Base-by-base conservation (phyloP, 2,113 vertebrate genomes). In the Amia ocellicauda region DNA sequence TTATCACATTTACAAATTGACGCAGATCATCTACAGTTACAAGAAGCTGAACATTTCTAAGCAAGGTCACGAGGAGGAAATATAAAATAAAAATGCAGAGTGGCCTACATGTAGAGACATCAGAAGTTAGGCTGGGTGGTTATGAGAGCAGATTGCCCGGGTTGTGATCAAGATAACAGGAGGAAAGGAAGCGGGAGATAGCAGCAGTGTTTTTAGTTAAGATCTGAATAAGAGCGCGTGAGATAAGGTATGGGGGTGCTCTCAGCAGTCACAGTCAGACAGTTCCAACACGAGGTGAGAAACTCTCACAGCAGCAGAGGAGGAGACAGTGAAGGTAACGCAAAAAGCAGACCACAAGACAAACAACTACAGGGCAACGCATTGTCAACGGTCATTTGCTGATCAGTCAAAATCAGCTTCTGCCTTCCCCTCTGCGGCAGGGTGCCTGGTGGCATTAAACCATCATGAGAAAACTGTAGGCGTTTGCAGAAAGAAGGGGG, bases 401-500 rank as follows among this genome's bases (percentile, higher is more conserved):
- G 26, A 36, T 1, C 31, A 7, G 5, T 4, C 31, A 36, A 4
- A 36, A 36, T 54, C 57, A 41, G 41, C 53, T 61, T 61, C 54
- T 47, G 13, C 43, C 3, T 16, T 47, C 14, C 43, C 17, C 17
- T 47, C 17, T 47, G 43, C 14, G 13, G 43, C 43, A 47, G 43
- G 43, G 9, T 3, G 43, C 43, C 43, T n/a, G 3, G 43, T 17
- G 43, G 43, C 43, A 36, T 36, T 36, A 7, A 36, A 10, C 31
- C 31, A 36, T 47, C 62, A 61, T 68, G 66, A 60, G 62, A 68
- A 68, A 68, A 51, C 47, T 65, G 66, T 60, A 60, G 70, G 57
- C 43, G 58, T 53, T 3, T 51, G 66, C 31, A 4, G 10, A 51
- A n/a, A 11, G 40, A 9, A 22, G 45, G 50, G 43, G 20, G 4